phyloP scores from a whole-genome alignment of 2,797 vertebrate species.

The Anableps anableps region DNA sequence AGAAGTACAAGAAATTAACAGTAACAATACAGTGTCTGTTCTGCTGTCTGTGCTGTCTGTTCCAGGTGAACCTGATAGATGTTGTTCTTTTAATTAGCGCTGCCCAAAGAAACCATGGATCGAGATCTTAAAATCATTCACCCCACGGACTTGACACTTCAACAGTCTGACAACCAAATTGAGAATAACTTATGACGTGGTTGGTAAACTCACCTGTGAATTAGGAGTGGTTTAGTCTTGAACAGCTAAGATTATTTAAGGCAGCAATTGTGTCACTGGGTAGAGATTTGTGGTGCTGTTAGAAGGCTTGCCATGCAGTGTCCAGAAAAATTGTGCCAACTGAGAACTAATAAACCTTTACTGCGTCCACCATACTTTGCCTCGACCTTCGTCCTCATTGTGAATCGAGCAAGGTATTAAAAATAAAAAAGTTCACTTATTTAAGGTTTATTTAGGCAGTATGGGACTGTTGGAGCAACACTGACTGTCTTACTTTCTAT shows the following conservation, averaged over 20 bases:
- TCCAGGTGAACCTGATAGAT: slow-evolving; percentile 62
- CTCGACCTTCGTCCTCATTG: too few relatives aligned
- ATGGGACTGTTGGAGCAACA: background rate
- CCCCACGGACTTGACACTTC: slow-evolving; percentile 12
- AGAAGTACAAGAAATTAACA: slow-evolving; percentile 76
- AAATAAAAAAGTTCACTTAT: background rate
- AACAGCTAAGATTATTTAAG: too few relatives aligned
- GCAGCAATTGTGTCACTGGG: too few relatives aligned
- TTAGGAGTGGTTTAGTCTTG: too few relatives aligned
- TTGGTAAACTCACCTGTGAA: too few relatives aligned
- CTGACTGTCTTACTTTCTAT: background rate
- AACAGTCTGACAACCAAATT: slow-evolving; percentile 21
- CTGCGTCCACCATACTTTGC: too few relatives aligned
- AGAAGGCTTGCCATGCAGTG: too few relatives aligned
- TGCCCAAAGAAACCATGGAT: slow-evolving; percentile 54
- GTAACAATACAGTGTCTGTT: slow-evolving; percentile 64
- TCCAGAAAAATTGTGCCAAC: too few relatives aligned
- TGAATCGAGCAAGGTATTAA: too few relatives aligned
- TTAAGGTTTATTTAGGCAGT: background rate
- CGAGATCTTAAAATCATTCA: slow-evolving; percentile 24
- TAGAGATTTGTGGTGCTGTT: too few relatives aligned
- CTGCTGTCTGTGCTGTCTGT: slow-evolving; percentile 58
- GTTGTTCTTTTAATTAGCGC: slow-evolving; percentile 71
- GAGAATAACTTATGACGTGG: slow-evolving; percentile 11
- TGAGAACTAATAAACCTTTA: too few relatives aligned